Conservation (phyloP, 2,113 vertebrate genomes). For the Rattus norvegicus region DNA sequence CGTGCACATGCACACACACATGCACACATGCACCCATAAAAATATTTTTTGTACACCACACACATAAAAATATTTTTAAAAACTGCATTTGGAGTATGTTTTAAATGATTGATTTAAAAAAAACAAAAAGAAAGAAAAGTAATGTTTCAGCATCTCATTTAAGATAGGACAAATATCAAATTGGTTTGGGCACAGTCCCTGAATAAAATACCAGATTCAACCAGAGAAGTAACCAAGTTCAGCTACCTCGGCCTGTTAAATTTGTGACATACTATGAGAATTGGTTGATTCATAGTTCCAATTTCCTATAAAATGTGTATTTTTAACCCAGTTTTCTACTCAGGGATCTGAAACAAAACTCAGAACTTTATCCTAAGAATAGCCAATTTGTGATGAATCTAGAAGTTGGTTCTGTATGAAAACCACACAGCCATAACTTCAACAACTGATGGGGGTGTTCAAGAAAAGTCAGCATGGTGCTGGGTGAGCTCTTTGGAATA, state of each 20-base stretch:
- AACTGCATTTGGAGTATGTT: background rate
- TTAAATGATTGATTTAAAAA: background rate
- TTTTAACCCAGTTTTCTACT: background rate
- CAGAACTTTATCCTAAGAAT: background rate
- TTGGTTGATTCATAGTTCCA: background rate
- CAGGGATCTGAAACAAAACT: conserved; percentile 12
- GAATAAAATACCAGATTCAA: background rate
- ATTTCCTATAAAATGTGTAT: background rate
- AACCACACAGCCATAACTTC: background rate
- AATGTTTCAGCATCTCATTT: background rate
- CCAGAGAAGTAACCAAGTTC: background rate
- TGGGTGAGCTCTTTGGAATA: background rate
- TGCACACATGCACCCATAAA: background rate
- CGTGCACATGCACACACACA: too few relatives aligned
- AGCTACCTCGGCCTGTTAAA: background rate
- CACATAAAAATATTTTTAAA: background rate
- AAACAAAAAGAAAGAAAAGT: background rate
- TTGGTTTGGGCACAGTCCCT: background rate
- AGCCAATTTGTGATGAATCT: background rate
- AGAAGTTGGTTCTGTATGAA: background rate
- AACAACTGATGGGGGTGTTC: background rate
- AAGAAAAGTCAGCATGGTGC: background rate
- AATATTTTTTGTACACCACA: background rate
- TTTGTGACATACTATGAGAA: background rate
- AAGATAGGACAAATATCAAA: background rate